Evolutionary conservation across 92 coral and sea anemone genomes (phyloP).

Genomic region (Epizoanthus stellaris): DNA sequence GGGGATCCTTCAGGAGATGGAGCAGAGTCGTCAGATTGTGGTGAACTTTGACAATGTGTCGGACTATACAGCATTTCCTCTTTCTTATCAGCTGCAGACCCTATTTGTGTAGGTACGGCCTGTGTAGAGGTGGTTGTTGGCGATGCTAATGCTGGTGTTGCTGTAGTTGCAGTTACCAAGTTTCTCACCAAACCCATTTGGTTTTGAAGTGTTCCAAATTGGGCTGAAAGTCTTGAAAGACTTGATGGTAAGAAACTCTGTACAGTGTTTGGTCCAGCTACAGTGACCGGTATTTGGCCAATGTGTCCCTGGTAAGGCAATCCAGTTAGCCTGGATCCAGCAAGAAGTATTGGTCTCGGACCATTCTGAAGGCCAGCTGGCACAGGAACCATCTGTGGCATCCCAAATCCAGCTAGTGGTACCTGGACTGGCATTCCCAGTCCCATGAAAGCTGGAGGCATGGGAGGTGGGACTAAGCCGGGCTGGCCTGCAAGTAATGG

Average conservation of each 20-base stretch:
- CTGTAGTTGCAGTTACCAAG: constrained; percentile 20
- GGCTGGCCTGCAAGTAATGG: constrained; percentile 4
- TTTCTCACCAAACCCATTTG: constrained; percentile 7
- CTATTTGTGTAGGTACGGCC: constrained; percentile 43
- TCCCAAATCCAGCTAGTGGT: constrained; percentile 33
- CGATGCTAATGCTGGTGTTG: constrained; percentile 10
- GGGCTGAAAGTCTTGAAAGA: constrained; percentile 10
- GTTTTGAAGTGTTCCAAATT: constrained; percentile 10
- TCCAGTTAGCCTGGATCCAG: constrained; percentile 21
- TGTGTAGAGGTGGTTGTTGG: constrained; percentile 50
- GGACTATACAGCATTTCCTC: constrained; percentile 47
- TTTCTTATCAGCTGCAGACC: constrained; percentile 40
- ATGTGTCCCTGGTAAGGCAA: constrained; percentile 39
- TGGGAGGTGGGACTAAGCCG: constrained; percentile 39
- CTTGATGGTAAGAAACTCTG: constrained; percentile 5
- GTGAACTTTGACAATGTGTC: constrained; percentile 61
- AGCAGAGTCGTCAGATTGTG: constrained; percentile 90
- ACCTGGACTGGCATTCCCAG: constrained; percentile 42
- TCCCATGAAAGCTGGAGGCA: constrained; percentile 35
- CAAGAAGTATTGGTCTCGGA: constrained; percentile 12
- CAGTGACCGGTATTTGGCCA: not conserved
- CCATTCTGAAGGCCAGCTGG: constrained; percentile 28
- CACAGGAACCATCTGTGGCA: constrained; percentile 29
- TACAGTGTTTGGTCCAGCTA: not conserved
- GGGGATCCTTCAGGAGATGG: constrained; percentile 99